Conservation (phyloP, 37 sponge, comb jelly and placozoan genomes). For the Aplysina aerophoba region DNA sequence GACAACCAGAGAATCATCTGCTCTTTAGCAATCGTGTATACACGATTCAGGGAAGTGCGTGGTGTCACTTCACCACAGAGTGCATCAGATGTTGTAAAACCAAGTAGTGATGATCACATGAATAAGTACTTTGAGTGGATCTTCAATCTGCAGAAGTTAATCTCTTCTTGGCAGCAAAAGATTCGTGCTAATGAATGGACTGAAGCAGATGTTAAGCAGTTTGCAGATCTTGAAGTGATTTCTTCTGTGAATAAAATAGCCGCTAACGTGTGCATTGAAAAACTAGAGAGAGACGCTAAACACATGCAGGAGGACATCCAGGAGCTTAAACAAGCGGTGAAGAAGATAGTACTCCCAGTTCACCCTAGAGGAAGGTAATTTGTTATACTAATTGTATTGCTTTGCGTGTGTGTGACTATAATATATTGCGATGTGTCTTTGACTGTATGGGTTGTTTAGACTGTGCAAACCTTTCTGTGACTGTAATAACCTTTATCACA, state of each 20-base stretch:
- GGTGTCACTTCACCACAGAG: neutral
- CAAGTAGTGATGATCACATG: neutral
- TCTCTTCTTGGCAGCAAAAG: constrained; percentile 8
- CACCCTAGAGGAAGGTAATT: too few relatives aligned
- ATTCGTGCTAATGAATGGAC: neutral
- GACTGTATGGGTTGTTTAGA: too few relatives aligned
- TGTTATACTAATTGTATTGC: too few relatives aligned
- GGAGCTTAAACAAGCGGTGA: neutral
- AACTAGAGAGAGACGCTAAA: neutral
- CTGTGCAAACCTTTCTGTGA: too few relatives aligned
- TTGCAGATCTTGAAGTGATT: neutral
- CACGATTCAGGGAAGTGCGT: neutral
- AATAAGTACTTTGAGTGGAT: constrained; percentile 26
- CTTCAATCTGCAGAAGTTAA: neutral
- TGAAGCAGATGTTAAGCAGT: neutral
- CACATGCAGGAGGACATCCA: neutral
- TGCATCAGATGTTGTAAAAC: neutral
- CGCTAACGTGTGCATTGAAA: too few relatives aligned
- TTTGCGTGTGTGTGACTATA: too few relatives aligned
- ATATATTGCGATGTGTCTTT: too few relatives aligned
- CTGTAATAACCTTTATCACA: too few relatives aligned
- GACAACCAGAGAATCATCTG: neutral
- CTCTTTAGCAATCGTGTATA: neutral
- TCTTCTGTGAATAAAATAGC: neutral
- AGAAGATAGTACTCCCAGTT: neutral